Evolutionary conservation across 2,113 vertebrate genomes (phyloP), one percentile per base, ranked within the genome.

Genomic region (Raphicerus campestris): DNA sequence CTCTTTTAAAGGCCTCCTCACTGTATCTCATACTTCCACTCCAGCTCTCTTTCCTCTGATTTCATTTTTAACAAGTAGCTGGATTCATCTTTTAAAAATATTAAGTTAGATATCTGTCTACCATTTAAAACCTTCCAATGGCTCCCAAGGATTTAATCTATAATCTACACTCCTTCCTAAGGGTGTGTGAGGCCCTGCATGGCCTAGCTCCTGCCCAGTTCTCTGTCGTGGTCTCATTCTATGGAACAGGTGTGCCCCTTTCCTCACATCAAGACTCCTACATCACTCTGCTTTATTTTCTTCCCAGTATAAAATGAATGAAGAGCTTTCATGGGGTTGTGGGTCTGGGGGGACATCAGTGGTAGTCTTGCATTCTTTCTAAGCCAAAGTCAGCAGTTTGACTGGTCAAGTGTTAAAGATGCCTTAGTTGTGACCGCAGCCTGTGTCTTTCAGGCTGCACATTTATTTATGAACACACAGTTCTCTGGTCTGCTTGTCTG

Each of bases 121-220:
- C 5, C 24, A 78, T n/a, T 87, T 85, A 75, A 53, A 83, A 45
- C 28, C 10, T 87, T 81, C 28, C n/a, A 35, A 2, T 39, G 53
- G 19, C n/a, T 86, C 24, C 28, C 9, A 6, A 0, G 8, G 8
- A 42, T 35, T 45, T 35, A 60, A 75, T 47, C 10, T 47, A 2
- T 2, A 10, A 11, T 24, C 6, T 26, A 80, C 17, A 28, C 17
- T 87, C 47, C 53, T 42, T 47, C 10, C 16, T 1, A 5, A 3
- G 0, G 24, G 26, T 4, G 0, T 20, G 1, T 0, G 56, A 53
- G 39, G 51, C 45, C 45, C 66, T 5, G 7, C 0, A 7, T 3
- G 10, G 9, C 24, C 55, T 19, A 45, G 61, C 10, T 53, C 22
- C n/a, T 35, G 35, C 28, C 26, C 4, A 19, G 17, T 13, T n/a